phyloP scores from a whole-genome alignment of 1,140 invertebrate genomes.

The Polypedilum vanderplanki region DNA sequence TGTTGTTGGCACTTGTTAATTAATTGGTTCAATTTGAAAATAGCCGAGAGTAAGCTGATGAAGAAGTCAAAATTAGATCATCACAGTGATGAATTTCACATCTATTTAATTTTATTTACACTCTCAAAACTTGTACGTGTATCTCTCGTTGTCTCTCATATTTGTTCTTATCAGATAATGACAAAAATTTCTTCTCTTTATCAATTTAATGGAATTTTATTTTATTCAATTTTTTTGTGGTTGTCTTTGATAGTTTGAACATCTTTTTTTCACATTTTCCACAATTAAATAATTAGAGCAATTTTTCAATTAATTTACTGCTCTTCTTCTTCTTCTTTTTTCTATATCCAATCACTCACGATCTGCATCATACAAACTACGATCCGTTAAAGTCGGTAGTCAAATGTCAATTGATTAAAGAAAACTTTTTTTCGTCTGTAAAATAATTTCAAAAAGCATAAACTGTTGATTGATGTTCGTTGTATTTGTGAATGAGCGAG shows the following conservation, averaged over 20 bases:
- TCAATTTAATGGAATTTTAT: neutral
- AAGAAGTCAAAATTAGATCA: slow-evolving; percentile 19
- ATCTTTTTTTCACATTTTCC: neutral
- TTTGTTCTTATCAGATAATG: neutral
- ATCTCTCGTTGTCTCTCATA: neutral
- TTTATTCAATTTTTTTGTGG: neutral
- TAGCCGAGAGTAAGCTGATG: neutral
- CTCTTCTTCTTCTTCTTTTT: too few species aligned
- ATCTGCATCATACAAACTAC: neutral
- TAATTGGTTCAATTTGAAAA: slow-evolving; percentile 23
- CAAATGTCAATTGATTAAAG: slow-evolving; percentile 5
- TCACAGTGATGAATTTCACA: neutral
- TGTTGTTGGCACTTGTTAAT: slow-evolving; percentile 18
- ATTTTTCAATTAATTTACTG: neutral
- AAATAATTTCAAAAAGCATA: neutral
- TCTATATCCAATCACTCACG: neutral
- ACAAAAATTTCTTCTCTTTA: neutral
- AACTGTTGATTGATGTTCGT: neutral
- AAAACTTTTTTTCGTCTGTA: neutral
- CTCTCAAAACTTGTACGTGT: neutral
- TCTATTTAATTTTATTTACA: neutral
- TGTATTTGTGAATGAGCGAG: neutral
- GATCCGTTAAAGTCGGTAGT: neutral
- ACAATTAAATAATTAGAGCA: too few species aligned
- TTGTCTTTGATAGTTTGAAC: neutral